A percentile compares a stretch with the other conserved stretches of the same genome.
phyloP scores from a whole-genome alignment of 2,113 vertebrate species.

The Irena cyanogastra region DNA sequence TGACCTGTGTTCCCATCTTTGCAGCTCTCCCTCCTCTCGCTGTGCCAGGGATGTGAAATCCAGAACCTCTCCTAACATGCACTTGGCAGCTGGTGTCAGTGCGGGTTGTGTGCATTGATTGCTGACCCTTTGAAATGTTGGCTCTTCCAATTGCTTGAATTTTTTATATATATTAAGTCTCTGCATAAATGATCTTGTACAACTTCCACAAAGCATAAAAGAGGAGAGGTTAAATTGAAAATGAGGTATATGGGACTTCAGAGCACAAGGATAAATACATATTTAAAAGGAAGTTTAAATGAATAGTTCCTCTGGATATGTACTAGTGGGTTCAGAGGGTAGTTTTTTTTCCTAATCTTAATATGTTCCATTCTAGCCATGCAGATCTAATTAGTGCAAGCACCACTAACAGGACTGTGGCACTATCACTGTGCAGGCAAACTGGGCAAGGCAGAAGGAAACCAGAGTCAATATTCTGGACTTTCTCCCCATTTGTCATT shows the following conservation, averaged over 20 bases:
- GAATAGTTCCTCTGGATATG: not conserved
- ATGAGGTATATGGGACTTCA: not conserved
- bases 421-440: not conserved
- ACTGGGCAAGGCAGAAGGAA: not conserved
- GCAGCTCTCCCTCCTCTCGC: not conserved
- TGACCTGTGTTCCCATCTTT: not conserved
- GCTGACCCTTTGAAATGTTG: not conserved
- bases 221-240: constrained; percentile 34
- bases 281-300: constrained; percentile 24
- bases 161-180: not conserved
- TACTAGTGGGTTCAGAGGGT: not conserved
- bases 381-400: not conserved
- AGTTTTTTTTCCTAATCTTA: not conserved
- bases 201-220: not conserved
- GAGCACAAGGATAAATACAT: constrained; percentile 9
- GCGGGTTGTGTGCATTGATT: not conserved
- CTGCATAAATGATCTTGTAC: not conserved
- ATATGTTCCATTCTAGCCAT: not conserved
- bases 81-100: not conserved
- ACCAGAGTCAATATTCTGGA: not conserved
- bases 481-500: not conserved
- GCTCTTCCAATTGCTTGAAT: not conserved
- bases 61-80: rapidly evolving
- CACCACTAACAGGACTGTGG: not conserved
- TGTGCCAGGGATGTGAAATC: not conserved